Evolutionary conservation across 2,797 vertebrate genomes (phyloP).

Genomic region (Pseudocheirus occidentalis): DNA sequence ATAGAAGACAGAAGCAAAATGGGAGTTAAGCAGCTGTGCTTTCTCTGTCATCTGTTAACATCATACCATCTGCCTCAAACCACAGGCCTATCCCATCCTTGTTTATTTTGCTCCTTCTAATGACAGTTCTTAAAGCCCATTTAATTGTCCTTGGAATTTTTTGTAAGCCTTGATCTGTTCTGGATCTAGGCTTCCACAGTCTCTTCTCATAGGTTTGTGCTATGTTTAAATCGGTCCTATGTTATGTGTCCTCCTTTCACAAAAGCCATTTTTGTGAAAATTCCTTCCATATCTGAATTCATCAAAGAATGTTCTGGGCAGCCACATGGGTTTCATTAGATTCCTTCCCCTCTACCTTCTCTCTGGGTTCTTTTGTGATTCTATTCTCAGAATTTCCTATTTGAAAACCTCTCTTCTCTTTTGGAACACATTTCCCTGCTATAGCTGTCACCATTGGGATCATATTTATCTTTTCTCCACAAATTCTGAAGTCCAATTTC

Average conservation of each 20-base stretch:
- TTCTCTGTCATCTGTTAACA: conserved; percentile 58
- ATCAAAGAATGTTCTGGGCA: neutral
- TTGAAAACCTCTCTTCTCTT: neutral
- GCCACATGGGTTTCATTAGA: neutral
- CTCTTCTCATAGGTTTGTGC: neutral
- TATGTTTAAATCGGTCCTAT: neutral
- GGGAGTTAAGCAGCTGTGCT: conserved; percentile 53
- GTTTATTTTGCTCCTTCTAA: neutral
- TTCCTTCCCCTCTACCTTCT: neutral
- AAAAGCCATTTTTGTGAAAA: neutral
- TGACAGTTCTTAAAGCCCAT: neutral
- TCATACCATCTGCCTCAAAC: neutral
- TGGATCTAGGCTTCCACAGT: neutral
- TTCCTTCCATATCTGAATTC: neutral
- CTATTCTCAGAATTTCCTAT: neutral
- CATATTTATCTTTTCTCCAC: neutral
- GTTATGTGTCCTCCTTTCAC: neutral
- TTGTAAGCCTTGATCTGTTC: neutral
- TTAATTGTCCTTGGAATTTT: neutral
- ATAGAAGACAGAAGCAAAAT: conserved; percentile 70
- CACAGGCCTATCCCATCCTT: neutral
- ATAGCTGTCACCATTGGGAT: neutral
- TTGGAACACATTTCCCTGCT: neutral
- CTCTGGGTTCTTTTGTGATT: neutral
- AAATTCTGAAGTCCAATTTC: neutral